Conservation (phyloP, 2,888 invertebrate species). For the Norana najaformis region DNA sequence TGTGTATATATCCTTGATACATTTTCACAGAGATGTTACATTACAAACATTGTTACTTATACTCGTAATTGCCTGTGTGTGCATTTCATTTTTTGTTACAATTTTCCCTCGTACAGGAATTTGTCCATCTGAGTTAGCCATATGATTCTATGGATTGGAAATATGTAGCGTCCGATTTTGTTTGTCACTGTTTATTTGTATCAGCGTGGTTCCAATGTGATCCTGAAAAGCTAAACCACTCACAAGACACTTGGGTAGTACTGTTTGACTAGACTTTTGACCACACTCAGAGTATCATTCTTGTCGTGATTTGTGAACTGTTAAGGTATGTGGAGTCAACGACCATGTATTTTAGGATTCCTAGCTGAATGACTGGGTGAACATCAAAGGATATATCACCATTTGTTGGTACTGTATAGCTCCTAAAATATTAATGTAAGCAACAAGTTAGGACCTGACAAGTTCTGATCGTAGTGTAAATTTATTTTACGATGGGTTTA, state of each 20-base stretch:
- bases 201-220: background rate
- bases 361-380: too few species aligned
- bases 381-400: too few species aligned
- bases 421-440: too few species aligned
- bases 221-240: background rate
- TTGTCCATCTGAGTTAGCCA: background rate
- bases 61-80: slow-evolving; percentile 14
- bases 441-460: too few species aligned
- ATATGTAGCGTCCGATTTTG: background rate
- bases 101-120: background rate
- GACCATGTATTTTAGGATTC: too few species aligned
- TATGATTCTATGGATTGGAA: background rate
- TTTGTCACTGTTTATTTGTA: background rate
- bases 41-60: background rate
- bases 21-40: background rate
- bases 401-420: too few species aligned
- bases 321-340: too few species aligned
- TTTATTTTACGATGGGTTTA: too few species aligned
- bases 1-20: background rate
- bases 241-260: background rate
- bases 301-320: too few species aligned
- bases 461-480: too few species aligned
- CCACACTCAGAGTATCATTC: background rate
- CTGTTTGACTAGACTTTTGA: background rate
- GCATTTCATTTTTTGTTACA: background rate